Percentiles rank a stretch among this genome's conserved stretches.
Evolutionary conservation across 2,888 invertebrate species (phyloP).

Genomic region (Mythimna lalbum): DNA sequence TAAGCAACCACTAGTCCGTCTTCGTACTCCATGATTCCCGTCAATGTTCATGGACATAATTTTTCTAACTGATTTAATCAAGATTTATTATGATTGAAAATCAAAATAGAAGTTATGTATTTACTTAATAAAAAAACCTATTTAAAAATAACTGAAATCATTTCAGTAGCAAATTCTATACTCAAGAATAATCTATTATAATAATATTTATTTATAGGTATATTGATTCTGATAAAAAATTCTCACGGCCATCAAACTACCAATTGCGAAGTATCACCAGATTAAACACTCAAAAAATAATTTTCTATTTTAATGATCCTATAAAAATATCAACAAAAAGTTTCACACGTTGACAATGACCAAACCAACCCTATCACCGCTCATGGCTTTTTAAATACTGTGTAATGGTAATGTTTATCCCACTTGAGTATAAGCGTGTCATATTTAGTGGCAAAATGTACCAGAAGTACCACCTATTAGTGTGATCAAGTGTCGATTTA

Average conservation of each 20-base stretch:
- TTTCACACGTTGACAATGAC: conserved; percentile 58
- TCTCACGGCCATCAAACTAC: conserved; percentile 37
- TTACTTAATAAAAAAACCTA: no score
- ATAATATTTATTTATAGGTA: not conserved
- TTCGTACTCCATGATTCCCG: no score
- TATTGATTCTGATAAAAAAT: not conserved
- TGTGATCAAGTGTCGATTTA: conserved; percentile 72
- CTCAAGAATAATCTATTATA: no score
- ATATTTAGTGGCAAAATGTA: conserved; percentile 70
- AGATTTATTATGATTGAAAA: no score
- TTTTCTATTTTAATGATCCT: conserved; percentile 37
- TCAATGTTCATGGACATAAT: no score
- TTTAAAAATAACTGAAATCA: no score
- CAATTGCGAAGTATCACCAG: conserved; percentile 19
- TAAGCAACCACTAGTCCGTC: no score
- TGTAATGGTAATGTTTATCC: conserved; percentile 79
- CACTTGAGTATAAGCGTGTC: conserved; percentile 83
- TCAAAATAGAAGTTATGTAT: no score
- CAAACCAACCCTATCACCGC: conserved; percentile 60
- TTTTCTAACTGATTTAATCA: no score
- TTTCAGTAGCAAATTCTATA: no score
- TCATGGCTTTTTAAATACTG: conserved; percentile 71
- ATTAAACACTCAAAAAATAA: conserved; percentile 34
- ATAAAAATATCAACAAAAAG: conserved; percentile 33
- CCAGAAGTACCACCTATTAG: conserved; percentile 60